These are phyloP conservation scores for Lagopus muta DNA, from an alignment of 2,113 vertebrate species.

Conservation along the genomic window DNA sequence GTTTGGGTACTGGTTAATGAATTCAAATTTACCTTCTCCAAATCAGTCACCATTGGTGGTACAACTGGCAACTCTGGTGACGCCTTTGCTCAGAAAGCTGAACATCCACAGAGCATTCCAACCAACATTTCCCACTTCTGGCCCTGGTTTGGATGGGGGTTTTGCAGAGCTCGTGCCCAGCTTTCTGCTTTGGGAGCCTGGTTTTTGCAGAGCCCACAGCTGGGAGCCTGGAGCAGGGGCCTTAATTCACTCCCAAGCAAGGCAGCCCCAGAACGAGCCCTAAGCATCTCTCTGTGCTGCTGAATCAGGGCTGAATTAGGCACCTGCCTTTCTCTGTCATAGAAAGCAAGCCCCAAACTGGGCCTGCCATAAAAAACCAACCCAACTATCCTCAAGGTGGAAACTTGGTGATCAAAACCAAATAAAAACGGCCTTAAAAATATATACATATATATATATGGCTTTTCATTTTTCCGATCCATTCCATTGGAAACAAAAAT, in stretches of 20 bases:
- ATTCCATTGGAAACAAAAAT: slow-evolving; percentile 33
- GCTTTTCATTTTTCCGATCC: slow-evolving; percentile 58
- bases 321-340: not conserved
- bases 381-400: not conserved
- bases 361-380: not conserved
- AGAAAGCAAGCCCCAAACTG: not conserved
- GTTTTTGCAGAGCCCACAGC: not conserved
- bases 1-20: not conserved
- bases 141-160: not conserved
- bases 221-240: not conserved
- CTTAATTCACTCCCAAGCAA: not conserved
- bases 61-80: not conserved
- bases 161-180: not conserved
- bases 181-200: not conserved
- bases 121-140: not conserved
- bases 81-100: not conserved
- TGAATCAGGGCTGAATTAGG: not conserved
- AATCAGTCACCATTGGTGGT: not conserved
- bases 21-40: not conserved
- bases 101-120: not conserved
- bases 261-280: not conserved
- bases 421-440: slow-evolving; percentile 46
- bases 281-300: not conserved
- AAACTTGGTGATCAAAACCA: not conserved
- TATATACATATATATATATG: slow-evolving; percentile 70